Base-by-base conservation (phyloP, 2,888 invertebrate genomes). In the Maniola hyperantus region DNA sequence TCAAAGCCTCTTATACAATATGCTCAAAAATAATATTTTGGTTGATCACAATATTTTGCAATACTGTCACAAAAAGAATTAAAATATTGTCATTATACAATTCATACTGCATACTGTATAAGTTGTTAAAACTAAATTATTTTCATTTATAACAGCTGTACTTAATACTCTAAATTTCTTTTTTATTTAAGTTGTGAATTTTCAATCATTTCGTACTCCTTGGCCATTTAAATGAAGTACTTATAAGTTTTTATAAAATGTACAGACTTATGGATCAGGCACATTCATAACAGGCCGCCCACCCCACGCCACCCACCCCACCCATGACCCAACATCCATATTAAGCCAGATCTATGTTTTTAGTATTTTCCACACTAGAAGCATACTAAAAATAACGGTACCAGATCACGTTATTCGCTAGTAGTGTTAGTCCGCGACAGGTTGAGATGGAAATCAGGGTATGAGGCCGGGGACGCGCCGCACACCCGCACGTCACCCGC, bases 171-270 rank as follows among this genome's bases (percentile, higher is more conserved):
- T 44, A 20, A 20, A 13, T 2, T 44, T 15, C n/a, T 33, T 44
- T 58, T 44, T 58, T n/a, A 44, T 44, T 58, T n/a, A 44, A 44
- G 58, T 58, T 58, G 44, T 58, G 33, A 58, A 58, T 58, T 58
- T 58, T 58, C 58, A 46, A 58, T 44, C 26, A 13, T 26, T 44
- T 26, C 13, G 13, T 44, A 26, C 42, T 44, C 15, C 26, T 44
- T 55, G 55, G 36, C 15, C 55, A 55, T 33, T 13, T 34, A 48
- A 50, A 15, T 48, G 6, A 48, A 60, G 5, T 18, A 33, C 6
- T 44, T 26, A 39, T 20, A 5, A 15, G n/a, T 11, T 46, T n/a
- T 58, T 26, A 20, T 42, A 20, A 10, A 18, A 5, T 57, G 11
- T 42, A 42, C 20, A 57, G 4, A 6, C 44, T 44, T 13, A 13